A percentile compares a stretch with the other conserved stretches of the same genome.
These are phyloP conservation scores for Zoanthus sansibaricus DNA, from an alignment of 92 coral and sea anemone species.

Conservation along the genomic window DNA sequence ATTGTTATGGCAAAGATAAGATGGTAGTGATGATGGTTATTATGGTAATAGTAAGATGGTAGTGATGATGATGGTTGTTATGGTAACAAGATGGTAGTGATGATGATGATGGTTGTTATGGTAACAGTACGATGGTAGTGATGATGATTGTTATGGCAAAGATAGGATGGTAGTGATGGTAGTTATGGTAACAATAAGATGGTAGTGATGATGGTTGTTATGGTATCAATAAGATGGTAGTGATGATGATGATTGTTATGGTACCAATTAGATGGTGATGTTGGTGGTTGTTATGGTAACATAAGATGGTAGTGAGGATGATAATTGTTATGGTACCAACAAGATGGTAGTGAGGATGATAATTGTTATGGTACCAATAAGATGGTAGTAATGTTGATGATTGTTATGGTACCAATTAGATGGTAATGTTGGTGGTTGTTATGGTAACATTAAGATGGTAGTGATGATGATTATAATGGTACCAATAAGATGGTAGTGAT, in stretches of 20 bases:
- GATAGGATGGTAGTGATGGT: neutral
- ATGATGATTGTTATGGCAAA: neutral
- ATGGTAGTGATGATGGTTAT: too few species aligned
- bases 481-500: too few species aligned
- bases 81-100: neutral
- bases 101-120: too few species aligned
- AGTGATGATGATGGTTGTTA: neutral
- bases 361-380: too few species aligned
- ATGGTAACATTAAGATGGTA: neutral
- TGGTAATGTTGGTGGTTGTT: neutral
- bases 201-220: too few species aligned
- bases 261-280: neutral
- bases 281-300: neutral
- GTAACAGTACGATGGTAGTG: neutral
- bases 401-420: neutral
- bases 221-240: too few species aligned
- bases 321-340: too few species aligned
- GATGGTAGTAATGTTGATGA: too few species aligned
- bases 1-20: too few species aligned
- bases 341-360: too few species aligned
- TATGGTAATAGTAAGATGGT: neutral
- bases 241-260: neutral
- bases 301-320: too few species aligned
- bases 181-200: neutral
- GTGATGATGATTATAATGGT: neutral